Conservation (phyloP, 2,113 vertebrate species). For the Paradisaea rubra region DNA sequence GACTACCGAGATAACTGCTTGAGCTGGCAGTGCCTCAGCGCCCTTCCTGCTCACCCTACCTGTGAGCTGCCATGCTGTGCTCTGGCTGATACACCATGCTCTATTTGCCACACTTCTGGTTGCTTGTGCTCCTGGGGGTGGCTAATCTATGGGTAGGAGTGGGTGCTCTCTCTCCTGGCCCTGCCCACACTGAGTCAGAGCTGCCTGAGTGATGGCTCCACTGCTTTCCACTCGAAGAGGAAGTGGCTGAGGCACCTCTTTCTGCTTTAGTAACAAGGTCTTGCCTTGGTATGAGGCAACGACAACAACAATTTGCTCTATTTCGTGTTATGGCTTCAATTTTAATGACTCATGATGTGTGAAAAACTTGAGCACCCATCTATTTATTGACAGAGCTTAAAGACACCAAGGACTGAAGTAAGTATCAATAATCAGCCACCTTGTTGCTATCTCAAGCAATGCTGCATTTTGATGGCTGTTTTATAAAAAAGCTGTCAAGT, state of each 20-base stretch:
- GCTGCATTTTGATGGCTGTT: not conserved
- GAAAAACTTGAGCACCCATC: not conserved
- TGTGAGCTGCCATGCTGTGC: not conserved
- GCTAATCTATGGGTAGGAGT: not conserved
- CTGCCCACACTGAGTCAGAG: not conserved
- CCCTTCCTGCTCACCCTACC: not conserved
- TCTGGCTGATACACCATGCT: not conserved
- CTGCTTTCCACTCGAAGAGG: not conserved
- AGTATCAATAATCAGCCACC: not conserved
- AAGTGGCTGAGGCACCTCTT: not conserved
- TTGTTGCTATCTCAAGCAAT: not conserved
- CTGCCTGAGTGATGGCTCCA: not conserved
- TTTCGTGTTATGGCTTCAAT: not conserved
- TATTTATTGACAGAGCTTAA: not conserved
- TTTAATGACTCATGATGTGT: not conserved
- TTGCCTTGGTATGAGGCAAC: not conserved
- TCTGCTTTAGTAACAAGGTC: not conserved
- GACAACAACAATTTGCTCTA: not conserved
- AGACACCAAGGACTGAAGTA: not conserved
- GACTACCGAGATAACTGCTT: not conserved
- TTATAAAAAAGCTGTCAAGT: not conserved
- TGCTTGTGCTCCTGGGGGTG: not conserved
- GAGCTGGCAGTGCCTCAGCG: not conserved
- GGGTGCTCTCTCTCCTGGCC: not conserved
- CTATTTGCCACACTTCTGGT: not conserved